Conservation (phyloP, 2,113 vertebrate genomes). For the Pelobates fuscus region DNA sequence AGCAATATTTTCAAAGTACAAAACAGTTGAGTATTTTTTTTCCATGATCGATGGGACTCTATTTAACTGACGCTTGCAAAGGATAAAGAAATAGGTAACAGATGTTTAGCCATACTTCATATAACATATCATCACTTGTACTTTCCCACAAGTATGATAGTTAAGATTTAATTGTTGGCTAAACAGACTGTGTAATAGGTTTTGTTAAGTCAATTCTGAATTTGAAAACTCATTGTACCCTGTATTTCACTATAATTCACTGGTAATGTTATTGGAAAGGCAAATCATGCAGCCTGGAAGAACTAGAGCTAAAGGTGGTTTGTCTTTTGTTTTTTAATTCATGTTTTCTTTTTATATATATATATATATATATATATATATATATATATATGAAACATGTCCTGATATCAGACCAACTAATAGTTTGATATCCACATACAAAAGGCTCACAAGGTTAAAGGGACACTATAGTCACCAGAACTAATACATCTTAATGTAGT, state of each 20-base stretch:
- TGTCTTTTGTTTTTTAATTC: too few relatives aligned
- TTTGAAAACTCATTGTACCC: background rate
- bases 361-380: too few relatives aligned
- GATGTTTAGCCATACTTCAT: background rate
- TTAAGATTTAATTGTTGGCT: background rate
- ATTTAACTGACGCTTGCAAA: background rate
- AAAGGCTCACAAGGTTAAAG: too few relatives aligned
- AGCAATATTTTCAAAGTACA: too few relatives aligned
- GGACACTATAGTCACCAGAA: too few relatives aligned
- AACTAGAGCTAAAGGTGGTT: too few relatives aligned
- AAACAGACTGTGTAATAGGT: constrained; percentile 3
- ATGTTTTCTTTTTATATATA: too few relatives aligned
- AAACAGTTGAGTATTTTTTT: background rate
- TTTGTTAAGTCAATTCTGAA: background rate
- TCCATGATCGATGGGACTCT: background rate
- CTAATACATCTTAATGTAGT: too few relatives aligned
- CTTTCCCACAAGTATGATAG: background rate
- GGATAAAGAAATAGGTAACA: background rate
- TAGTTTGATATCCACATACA: too few relatives aligned
- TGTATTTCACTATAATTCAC: background rate
- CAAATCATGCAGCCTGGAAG: background rate
- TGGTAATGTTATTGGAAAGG: background rate
- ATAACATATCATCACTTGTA: background rate
- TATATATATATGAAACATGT: too few relatives aligned
- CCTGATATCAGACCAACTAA: too few relatives aligned